Evolutionary conservation across 2,113 vertebrate species (phyloP).

Genomic region (Tonatia bakeri): DNA sequence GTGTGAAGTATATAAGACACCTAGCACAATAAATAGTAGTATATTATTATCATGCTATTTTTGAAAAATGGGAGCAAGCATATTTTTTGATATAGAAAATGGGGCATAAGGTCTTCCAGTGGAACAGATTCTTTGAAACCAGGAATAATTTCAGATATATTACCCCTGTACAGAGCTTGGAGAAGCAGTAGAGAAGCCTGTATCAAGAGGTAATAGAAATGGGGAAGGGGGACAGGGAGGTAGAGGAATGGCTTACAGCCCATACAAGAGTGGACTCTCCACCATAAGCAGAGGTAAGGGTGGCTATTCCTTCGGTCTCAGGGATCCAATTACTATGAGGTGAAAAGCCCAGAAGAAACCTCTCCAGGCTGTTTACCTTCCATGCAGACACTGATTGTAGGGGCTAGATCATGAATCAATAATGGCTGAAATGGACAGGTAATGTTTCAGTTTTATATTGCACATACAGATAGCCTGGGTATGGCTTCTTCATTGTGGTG

Average conservation of each 20-base stretch:
- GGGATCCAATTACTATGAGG: neutral
- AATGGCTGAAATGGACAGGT: conserved; percentile 21
- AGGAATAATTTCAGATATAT: neutral
- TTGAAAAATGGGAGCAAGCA: neutral
- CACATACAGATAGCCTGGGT: conserved; percentile 25
- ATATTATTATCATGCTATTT: neutral
- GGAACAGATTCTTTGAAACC: neutral
- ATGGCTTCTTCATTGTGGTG: conserved; percentile 34
- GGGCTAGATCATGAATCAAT: conserved; percentile 16
- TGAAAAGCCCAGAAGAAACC: neutral
- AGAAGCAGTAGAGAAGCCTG: neutral
- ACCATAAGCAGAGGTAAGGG: neutral
- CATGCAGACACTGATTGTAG: neutral
- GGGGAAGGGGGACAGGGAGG: neutral
- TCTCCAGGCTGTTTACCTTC: neutral
- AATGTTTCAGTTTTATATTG: conserved; percentile 63
- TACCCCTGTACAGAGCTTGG: neutral
- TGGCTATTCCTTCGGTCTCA: neutral
- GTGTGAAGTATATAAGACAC: neutral
- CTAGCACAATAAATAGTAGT: neutral
- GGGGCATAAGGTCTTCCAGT: neutral
- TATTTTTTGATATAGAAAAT: neutral
- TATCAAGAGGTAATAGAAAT: neutral
- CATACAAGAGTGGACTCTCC: neutral
- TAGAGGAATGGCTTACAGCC: neutral